Conservation (phyloP, 2,888 invertebrate species). For the Holacanthella duospinosa region DNA sequence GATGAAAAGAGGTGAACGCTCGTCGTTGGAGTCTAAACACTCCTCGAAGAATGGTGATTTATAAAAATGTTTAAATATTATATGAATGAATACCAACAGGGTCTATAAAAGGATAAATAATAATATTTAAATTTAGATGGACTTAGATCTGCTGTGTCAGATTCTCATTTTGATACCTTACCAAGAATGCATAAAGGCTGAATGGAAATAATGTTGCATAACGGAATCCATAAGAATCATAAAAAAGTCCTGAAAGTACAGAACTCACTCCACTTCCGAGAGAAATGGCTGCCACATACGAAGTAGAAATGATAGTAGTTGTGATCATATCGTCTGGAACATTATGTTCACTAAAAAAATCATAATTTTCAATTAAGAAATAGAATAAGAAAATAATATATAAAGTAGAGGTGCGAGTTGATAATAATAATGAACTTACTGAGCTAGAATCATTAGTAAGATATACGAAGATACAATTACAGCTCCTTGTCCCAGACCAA, state of each 20-base stretch:
- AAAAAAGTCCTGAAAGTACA: not conserved
- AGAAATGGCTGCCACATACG: not conserved
- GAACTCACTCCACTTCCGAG: not conserved
- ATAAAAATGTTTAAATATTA: too few species aligned
- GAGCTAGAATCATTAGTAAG: not conserved
- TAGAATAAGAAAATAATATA: not conserved
- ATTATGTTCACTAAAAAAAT: not conserved
- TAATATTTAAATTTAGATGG: too few species aligned
- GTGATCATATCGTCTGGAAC: not conserved
- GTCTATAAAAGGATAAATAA: too few species aligned
- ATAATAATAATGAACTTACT: too few species aligned
- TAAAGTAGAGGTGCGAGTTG: too few species aligned
- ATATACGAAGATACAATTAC: not conserved
- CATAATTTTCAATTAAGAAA: not conserved
- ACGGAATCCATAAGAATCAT: not conserved
- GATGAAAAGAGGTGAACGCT: too few species aligned
- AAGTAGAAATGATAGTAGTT: not conserved
- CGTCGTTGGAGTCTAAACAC: too few species aligned
- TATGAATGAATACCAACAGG: too few species aligned
- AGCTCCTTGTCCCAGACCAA: not conserved
- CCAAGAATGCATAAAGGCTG: not conserved
- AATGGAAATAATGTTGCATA: not conserved
- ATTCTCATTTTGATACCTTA: too few species aligned
- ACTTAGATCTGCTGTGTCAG: too few species aligned
- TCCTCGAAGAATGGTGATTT: too few species aligned